Evolutionary conservation across 1,140 invertebrate genomes (phyloP).

Genomic region (Zaprionus capensis): DNA sequence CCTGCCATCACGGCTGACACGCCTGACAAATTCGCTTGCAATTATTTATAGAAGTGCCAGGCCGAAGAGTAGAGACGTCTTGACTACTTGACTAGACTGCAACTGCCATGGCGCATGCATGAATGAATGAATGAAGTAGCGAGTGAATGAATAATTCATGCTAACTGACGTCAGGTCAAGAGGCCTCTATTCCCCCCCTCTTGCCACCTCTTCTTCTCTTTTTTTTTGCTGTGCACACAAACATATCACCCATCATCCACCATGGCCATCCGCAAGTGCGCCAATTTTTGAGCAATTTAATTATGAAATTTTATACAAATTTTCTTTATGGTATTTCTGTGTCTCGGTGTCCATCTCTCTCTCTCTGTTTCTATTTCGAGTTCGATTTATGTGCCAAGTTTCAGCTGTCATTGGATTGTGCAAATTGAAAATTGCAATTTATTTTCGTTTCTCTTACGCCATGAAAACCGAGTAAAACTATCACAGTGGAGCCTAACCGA

Average conservation of each 20-base stretch:
- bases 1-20: constrained; percentile 48
- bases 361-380: constrained; percentile 19
- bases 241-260: neutral
- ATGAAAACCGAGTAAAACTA: neutral
- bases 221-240: neutral
- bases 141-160: constrained; percentile 54
- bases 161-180: constrained; percentile 30
- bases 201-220: too few species aligned
- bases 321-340: constrained; percentile 33
- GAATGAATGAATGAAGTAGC: constrained; percentile 37
- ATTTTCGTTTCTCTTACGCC: neutral
- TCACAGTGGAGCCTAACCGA: neutral
- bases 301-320: constrained; percentile 60
- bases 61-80: constrained; percentile 60
- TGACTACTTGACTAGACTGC: constrained; percentile 71
- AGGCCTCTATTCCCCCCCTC: neutral
- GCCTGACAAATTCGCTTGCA: constrained; percentile 80
- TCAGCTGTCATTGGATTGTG: constrained; percentile 56
- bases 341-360: neutral
- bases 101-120: constrained; percentile 56
- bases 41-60: constrained; percentile 79
- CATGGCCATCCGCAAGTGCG: constrained; percentile 47
- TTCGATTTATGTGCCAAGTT: constrained; percentile 78
- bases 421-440: constrained; percentile 50
- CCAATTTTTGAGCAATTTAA: constrained; percentile 81